These are phyloP conservation scores for Motacilla tschutschensis DNA, from an alignment of 2,113 vertebrate species.

Conservation along the genomic window DNA sequence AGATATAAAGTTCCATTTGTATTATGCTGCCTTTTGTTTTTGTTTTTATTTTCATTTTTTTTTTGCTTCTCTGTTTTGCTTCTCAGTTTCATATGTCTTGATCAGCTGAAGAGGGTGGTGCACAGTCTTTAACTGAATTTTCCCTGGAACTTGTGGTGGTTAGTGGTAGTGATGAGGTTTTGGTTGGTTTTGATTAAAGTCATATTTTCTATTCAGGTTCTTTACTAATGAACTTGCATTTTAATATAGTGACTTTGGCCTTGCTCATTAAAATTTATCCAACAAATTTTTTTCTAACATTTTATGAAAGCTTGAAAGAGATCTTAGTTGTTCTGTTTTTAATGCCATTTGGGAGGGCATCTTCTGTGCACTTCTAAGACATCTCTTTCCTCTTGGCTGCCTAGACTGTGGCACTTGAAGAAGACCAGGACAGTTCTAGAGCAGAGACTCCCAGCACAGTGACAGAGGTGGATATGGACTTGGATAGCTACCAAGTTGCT, in stretches of 20 bases:
- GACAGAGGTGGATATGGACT: constrained; percentile 79
- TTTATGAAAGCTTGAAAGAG: neutral
- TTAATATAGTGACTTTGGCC: neutral
- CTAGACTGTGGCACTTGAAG: constrained; percentile 60
- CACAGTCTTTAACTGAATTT: neutral
- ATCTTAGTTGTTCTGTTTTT: neutral
- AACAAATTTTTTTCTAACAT: neutral
- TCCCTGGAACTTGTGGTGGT: neutral
- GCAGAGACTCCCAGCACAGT: constrained; percentile 79
- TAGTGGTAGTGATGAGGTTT: neutral
- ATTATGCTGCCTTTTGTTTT: neutral
- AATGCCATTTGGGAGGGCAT: neutral
- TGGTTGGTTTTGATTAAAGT: neutral
- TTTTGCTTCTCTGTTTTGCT: neutral
- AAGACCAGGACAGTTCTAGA: constrained; percentile 64
- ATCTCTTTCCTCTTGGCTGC: neutral
- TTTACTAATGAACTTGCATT: neutral
- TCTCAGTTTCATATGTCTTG: neutral
- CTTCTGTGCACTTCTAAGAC: neutral
- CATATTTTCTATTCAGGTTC: neutral
- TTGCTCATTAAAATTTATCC: neutral
- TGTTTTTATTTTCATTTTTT: neutral
- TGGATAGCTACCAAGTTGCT: constrained; percentile 89
- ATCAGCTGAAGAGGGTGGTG: neutral
- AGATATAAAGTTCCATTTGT: neutral